Base-by-base conservation (phyloP, 2,797 vertebrate genomes). In the Sternotherus odoratus region DNA sequence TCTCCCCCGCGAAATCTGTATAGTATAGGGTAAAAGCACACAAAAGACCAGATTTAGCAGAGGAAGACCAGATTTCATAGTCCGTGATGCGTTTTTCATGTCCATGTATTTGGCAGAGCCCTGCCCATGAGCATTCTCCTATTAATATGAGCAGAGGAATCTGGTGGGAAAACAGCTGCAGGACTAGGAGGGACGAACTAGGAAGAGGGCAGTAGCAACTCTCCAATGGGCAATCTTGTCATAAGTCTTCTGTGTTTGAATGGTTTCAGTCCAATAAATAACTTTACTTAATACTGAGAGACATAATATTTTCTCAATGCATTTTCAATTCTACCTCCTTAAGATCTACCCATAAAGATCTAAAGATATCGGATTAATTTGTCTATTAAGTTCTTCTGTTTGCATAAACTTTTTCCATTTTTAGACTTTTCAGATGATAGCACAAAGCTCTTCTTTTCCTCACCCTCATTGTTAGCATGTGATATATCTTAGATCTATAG, bases 151-250 rank as follows among this genome's bases (percentile, higher is more conserved):
- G 30, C 8, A 1, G 0, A 21, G 23, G 26, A 85, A 75, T 28
- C 56, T 77, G 12, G 77, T 8, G 33, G 28, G 12, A 80, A 60
- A 77, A 87, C 12, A 5, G 85, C 23, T 1, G 1, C 19, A n/a
- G 19, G 28, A 78, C 1, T 56, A 82, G 33, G 30, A 12, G 94
- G 23, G 19, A 12, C n/a, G 24, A 36, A 69, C 1, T 56, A 77
- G 36, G 30, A 12, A 94, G 30, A 69, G 5, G 21, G 23, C 56
- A 83, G 84, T 10, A 83, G 46, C 9, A 83, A 4, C 53, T 82
- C 16, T 1, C 1, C 3, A 69, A 39, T n/a, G 11, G n/a, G 7
- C 10, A 53, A 28, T 24, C 28, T 1, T 9, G 0, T 21, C 39
- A 48, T 28, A 7, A 19, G 24, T 15, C 33, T 3, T 53, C 15